Conservation (phyloP, 2,113 vertebrate genomes). For the Carlito syrichta region DNA sequence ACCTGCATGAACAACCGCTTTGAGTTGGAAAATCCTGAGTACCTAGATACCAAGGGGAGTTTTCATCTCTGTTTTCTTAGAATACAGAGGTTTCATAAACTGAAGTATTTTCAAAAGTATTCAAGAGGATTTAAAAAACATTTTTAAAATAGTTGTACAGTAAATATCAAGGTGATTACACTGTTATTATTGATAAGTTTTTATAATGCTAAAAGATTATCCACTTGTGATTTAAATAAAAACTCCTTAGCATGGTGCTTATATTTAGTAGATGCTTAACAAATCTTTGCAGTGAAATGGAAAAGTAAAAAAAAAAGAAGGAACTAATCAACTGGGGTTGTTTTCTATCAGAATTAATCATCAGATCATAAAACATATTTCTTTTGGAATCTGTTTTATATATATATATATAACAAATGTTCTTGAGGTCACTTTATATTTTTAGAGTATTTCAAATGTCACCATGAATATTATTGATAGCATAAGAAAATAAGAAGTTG, state of each 20-base stretch:
- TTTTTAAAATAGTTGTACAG: not conserved
- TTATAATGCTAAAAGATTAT: not conserved
- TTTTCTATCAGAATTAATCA: not conserved
- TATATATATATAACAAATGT: not conserved
- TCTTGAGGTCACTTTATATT: not conserved
- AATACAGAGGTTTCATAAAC: not conserved
- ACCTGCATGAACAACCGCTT: not conserved
- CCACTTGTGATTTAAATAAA: not conserved
- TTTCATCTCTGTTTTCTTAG: not conserved
- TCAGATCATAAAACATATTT: not conserved
- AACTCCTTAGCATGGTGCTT: not conserved
- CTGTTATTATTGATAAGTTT: not conserved
- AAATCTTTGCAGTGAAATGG: not conserved
- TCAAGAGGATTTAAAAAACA: not conserved
- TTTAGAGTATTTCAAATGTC: slow-evolving; percentile 17
- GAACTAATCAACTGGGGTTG: not conserved
- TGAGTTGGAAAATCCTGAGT: not conserved
- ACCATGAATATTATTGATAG: slow-evolving; percentile 75
- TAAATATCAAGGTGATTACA: not conserved
- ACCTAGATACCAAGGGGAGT: not conserved
- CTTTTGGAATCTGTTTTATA: not conserved
- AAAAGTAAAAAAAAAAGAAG: not conserved
- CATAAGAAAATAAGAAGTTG: slow-evolving; percentile 74
- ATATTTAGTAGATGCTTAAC: not conserved
- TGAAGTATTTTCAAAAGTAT: not conserved